phyloP scores from a whole-genome alignment of 37 sponge, comb jelly and placozoan species.

The Diacarnus erythraeanus region DNA sequence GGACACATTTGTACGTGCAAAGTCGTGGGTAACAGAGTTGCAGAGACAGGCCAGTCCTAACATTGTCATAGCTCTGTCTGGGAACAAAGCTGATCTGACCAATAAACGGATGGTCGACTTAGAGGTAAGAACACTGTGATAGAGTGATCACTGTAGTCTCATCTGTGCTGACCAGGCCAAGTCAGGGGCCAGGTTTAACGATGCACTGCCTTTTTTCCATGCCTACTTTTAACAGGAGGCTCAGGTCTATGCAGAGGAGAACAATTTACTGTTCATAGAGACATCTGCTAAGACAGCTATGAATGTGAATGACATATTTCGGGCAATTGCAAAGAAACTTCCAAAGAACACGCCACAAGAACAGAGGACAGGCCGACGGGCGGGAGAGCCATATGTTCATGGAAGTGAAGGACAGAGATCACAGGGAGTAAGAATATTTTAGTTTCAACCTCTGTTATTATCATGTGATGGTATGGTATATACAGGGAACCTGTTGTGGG shows the following conservation, averaged over 20 bases:
- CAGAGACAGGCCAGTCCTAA: slow-evolving; percentile 99
- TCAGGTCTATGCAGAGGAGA: slow-evolving; percentile 97
- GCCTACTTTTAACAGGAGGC: too few species aligned
- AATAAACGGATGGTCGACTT: slow-evolving; percentile 96
- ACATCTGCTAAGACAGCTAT: slow-evolving; percentile 99
- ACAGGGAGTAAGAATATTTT: slow-evolving; percentile 2
- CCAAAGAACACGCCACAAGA: slow-evolving; percentile 80
- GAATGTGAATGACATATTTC: slow-evolving; percentile 97
- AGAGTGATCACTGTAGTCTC: too few species aligned
- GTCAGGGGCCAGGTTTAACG: too few species aligned
- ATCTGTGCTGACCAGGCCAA: too few species aligned
- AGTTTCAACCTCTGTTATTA: not conserved
- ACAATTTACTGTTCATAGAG: slow-evolving; percentile 97
- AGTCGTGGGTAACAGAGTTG: slow-evolving; percentile 97
- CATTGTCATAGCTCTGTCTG: slow-evolving; percentile 98
- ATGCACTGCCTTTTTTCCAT: too few species aligned
- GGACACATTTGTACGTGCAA: slow-evolving; percentile 98
- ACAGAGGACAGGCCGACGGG: slow-evolving; percentile 21
- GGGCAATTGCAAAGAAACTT: slow-evolving; percentile 94
- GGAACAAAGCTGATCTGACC: slow-evolving; percentile 97
- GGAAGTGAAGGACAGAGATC: slow-evolving; percentile 24
- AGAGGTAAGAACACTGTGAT: slow-evolving; percentile 63
- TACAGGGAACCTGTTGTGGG: not conserved
- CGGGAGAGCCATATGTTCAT: slow-evolving; percentile 37
- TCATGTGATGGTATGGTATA: not conserved